These are phyloP conservation scores for Phoenoteleia sp. DNA, from an alignment of 2,888 invertebrate species.

Conservation along the genomic window DNA sequence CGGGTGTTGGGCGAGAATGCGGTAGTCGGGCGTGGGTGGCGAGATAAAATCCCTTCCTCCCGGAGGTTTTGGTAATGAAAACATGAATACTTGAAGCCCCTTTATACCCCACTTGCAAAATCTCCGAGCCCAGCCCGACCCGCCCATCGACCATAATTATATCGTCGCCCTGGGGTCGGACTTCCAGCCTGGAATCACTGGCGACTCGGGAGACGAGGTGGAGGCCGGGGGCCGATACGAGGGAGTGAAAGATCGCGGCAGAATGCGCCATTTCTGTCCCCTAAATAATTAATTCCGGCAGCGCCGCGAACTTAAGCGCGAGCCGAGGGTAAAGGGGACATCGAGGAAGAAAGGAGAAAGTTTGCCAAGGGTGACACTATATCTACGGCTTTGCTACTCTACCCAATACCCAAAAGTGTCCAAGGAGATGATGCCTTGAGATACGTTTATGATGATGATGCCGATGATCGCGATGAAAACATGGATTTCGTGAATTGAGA, in stretches of 20 bases:
- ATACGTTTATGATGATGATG: slow-evolving; percentile 50
- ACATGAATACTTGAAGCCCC: slow-evolving; percentile 86
- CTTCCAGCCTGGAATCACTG: slow-evolving; percentile 74
- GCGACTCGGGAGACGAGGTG: slow-evolving; percentile 63
- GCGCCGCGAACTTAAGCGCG: slow-evolving; percentile 84
- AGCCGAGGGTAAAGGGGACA: slow-evolving; percentile 72
- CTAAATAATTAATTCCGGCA: slow-evolving; percentile 87
- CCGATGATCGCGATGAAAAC: slow-evolving; percentile 16
- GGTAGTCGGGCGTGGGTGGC: slow-evolving; percentile 58
- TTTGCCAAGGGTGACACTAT: slow-evolving; percentile 56
- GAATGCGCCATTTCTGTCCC: slow-evolving; percentile 86
- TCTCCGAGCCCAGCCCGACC: slow-evolving; percentile 69
- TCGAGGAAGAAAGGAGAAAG: slow-evolving; percentile 75
- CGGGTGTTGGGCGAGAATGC: slow-evolving; percentile 54
- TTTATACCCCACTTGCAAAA: slow-evolving; percentile 73
- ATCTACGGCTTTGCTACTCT: slow-evolving; percentile 56
- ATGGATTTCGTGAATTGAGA: slow-evolving; percentile 15
- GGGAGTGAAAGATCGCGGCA: slow-evolving; percentile 79
- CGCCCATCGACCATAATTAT: slow-evolving; percentile 85
- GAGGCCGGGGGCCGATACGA: slow-evolving; percentile 56
- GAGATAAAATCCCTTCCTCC: slow-evolving; percentile 78
- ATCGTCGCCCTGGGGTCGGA: slow-evolving; percentile 85
- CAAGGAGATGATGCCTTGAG: slow-evolving; percentile 34
- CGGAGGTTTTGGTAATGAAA: slow-evolving; percentile 84
- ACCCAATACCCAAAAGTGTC: slow-evolving; percentile 49